Base-by-base conservation (phyloP, 1,140 invertebrate genomes). In the Drosophila persimilis region DNA sequence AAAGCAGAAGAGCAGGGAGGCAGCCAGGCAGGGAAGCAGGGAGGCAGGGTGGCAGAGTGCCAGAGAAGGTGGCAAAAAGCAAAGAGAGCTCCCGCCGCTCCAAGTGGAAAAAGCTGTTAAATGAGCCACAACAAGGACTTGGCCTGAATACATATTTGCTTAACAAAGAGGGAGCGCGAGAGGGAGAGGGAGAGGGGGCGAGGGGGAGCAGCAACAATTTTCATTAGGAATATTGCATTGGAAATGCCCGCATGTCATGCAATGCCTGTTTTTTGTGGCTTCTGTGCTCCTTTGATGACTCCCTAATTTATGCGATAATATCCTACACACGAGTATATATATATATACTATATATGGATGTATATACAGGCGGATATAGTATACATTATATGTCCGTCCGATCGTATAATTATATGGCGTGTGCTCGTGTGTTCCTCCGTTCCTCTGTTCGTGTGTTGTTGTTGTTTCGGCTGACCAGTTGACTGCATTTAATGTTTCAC, bases 401-500 rank as follows among this genome's bases (percentile, higher is more conserved):
- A 66, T 80, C 67, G 77, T 84, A 84, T 85, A 84, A 77, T 77
- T 69, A 80, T 73, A 77, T 86, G 35, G 83, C 78, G 50, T 71
- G 73, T 67, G 57, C 61, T 50, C 35, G 17, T 39, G 35, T 39
- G 15, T 15, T 15, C 15, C 15, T 15, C 15, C 15, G 15, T 17
- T 17, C 17, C 17, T 17, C 17, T 17, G 17, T 17, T 17, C 17
- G 17, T 20, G 20, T 20, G 20, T 17, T 17, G 17, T 17, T 20
- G 31, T 9, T 39, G 35, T 39, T 39, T 13, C 11, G 31, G 39
- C 76, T 77, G 77, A 61, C 81, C 63, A 55, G 44, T 69, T 26
- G 52, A 69, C 63, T 70, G 66, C 66, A 70, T 50, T 69, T 70
- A 70, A 70, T 70, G 66, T 43, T 57, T 45, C 51, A 39, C 35